Base-by-base conservation (phyloP, 1,140 invertebrate species). In the Lepidurus arcticus region DNA sequence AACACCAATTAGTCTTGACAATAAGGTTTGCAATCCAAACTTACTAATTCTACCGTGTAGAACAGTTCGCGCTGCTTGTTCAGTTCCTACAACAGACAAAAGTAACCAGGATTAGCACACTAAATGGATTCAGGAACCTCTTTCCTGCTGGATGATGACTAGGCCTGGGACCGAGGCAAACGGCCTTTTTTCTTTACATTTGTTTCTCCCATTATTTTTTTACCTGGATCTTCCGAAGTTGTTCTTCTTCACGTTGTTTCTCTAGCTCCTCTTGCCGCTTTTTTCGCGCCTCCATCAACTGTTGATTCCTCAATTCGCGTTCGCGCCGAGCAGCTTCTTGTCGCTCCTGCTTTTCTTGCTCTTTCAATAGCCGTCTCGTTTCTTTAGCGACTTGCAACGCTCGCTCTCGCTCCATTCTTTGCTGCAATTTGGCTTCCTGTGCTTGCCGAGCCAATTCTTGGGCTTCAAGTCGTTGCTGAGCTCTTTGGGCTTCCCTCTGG, bases 191-290 rank as follows among this genome's bases (percentile, higher is more conserved):
- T 47, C 16, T 47, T 65, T 65, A 7, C 21, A n/a, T 7, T 16
- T 93, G 6, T 65, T 7, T 65, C 21, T 65, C n/a, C 88, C 91
- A 93, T 92, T 91, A 93, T 87, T 88, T 93, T 92, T 85, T 92
- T 90, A 95, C 93, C 87, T 94, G 92, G 87, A 93, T 91, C 85
- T 92, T 92, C 81, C 92, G 90, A 82, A 91, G 89, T 82, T 94
- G 91, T 77, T 94, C 93, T 85, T 94, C 93, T 82, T 92, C 89
- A 85, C 91, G 91, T 83, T 92, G 90, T 83, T 91, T 92, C 85
- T 94, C 92, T 79, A 93, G 84, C 84, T 94, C 93, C 87, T 94
- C 92, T 84, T 94, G 92, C 75, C 92, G 90, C 85, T 92, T 92
- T 86, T 91, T 90, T 83, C 92, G 91, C 83, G 92, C 92, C 92